A percentile compares a stretch with the other conserved stretches of the same genome.
These are phyloP conservation scores for Xenus cinereus DNA, from an alignment of 2,113 vertebrate species.

Conservation along the genomic window DNA sequence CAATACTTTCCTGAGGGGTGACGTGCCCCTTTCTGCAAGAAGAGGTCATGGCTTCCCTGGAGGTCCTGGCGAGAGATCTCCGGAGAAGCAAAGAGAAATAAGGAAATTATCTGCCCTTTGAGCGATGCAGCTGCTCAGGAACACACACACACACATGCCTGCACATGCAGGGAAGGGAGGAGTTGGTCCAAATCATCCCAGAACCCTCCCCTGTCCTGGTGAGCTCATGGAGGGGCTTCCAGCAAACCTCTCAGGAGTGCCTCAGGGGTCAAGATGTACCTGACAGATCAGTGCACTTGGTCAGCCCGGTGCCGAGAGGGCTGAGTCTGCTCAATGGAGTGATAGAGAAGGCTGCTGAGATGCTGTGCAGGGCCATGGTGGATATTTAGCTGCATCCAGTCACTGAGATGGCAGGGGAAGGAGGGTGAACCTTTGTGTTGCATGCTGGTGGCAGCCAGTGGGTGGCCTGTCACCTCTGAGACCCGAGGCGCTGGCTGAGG, in stretches of 20 bases:
- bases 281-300: fast-evolving
- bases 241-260: not conserved
- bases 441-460: fast-evolving
- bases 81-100: not conserved
- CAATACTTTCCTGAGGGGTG: fast-evolving
- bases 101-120: not conserved
- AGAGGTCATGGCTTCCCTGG: not conserved
- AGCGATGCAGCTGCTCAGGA: not conserved
- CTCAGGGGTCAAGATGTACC: fast-evolving
- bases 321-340: fast-evolving
- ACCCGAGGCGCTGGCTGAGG: not conserved
- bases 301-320: not conserved
- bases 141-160: not conserved
- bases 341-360: not conserved
- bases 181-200: not conserved
- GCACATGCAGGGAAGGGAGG: not conserved
- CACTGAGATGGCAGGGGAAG: not conserved
- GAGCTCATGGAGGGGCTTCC: not conserved
- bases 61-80: not conserved
- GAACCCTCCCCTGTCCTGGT: not conserved
- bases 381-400: not conserved
- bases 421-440: not conserved
- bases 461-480: not conserved
- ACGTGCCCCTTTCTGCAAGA: not conserved
- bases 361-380: fast-evolving